Percentiles rank a stretch among this genome's conserved stretches.
These are phyloP conservation scores for Holacanthella duospinosa DNA, from an alignment of 2,888 invertebrate species.

Conservation along the genomic window DNA sequence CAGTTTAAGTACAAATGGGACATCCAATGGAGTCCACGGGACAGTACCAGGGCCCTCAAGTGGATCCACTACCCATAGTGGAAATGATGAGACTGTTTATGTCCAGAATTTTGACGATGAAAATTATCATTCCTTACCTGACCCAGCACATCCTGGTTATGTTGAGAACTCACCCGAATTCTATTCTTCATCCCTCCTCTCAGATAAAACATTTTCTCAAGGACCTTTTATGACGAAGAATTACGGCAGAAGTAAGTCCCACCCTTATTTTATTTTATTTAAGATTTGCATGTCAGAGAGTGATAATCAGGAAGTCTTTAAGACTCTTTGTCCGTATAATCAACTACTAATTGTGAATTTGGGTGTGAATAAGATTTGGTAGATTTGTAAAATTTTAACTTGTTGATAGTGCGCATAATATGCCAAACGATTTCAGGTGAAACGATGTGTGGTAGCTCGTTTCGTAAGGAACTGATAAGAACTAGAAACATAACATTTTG, in stretches of 20 bases:
- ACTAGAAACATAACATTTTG: too few species aligned
- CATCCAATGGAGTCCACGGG: constrained; percentile 38
- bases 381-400: too few species aligned
- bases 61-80: constrained; percentile 32
- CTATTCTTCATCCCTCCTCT: constrained; percentile 51
- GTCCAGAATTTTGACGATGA: constrained; percentile 47
- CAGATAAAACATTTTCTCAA: constrained; percentile 52
- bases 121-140: constrained; percentile 51
- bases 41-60: constrained; percentile 38
- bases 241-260: constrained; percentile 55
- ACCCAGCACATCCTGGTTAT: constrained; percentile 47
- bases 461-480: not conserved
- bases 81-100: constrained; percentile 39
- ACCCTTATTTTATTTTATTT: not conserved
- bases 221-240: constrained; percentile 57
- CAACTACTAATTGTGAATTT: too few species aligned
- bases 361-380: too few species aligned
- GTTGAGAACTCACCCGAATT: constrained; percentile 63
- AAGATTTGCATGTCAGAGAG: not conserved
- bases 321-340: not conserved
- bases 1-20: constrained; percentile 35
- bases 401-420: too few species aligned
- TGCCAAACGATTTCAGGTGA: too few species aligned
- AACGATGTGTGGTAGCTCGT: not conserved
- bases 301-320: not conserved